phyloP scores from a whole-genome alignment of 2,113 vertebrate species.

The Solea senegalensis region DNA sequence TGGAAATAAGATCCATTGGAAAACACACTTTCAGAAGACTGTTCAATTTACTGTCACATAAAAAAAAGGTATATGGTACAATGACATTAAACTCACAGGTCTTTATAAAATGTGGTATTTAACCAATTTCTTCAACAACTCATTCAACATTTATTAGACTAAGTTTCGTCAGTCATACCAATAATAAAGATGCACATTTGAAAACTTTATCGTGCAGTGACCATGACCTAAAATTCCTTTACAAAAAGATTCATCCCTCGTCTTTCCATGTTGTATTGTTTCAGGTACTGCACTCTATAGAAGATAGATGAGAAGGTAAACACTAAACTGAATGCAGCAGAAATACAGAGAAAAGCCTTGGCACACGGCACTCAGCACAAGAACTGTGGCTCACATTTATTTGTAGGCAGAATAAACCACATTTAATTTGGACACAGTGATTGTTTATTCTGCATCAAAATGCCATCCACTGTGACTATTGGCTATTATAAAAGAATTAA shows the following conservation, averaged over 20 bases:
- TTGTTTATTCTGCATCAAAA: too few relatives aligned
- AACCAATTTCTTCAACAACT: slow-evolving; percentile 12
- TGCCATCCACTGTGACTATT: slow-evolving; percentile 2
- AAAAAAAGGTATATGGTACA: slow-evolving; percentile 20
- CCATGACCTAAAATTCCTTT: background rate
- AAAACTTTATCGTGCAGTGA: slow-evolving; percentile 17
- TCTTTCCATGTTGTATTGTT: slow-evolving; percentile 4
- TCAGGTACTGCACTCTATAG: background rate
- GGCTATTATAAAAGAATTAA: slow-evolving; percentile 19
- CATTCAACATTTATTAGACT: slow-evolving; percentile 8
- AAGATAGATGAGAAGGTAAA: too few relatives aligned
- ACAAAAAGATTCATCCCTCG: background rate
- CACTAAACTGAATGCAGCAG: too few relatives aligned
- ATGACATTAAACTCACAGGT: slow-evolving; percentile 25
- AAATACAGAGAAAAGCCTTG: too few relatives aligned
- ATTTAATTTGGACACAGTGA: too few relatives aligned
- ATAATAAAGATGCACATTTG: slow-evolving; percentile 21
- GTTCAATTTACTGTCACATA: slow-evolving; percentile 25
- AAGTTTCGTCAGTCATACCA: slow-evolving; percentile 4
- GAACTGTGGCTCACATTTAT: too few relatives aligned
- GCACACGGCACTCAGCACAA: too few relatives aligned
- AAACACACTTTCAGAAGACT: slow-evolving; percentile 12
- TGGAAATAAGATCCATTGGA: slow-evolving; percentile 5
- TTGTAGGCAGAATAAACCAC: too few relatives aligned
- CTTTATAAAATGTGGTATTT: slow-evolving; percentile 5